Evolutionary conservation across 2,113 vertebrate species (phyloP), one percentile per base, ranked within the genome.

Genomic region (Bostrychus sinensis): DNA sequence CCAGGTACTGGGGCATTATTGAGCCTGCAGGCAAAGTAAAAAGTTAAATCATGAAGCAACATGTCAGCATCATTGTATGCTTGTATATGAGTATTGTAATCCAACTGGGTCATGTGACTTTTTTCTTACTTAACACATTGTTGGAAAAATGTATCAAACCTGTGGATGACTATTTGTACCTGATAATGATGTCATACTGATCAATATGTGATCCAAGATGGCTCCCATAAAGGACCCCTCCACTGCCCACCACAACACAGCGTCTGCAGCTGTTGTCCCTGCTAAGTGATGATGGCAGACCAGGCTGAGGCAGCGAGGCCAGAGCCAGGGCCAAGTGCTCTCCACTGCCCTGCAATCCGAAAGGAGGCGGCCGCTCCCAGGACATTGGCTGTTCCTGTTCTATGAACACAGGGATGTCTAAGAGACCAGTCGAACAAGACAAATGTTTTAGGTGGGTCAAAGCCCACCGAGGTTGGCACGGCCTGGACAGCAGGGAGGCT

Each of bases 191-290:
- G 51, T 93, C 87, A 59, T 93, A 90, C 63, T 88, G 89, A 77
- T 94, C 90, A 59, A 94, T 92, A 65, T 91, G 91, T n/a, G 87
- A 64, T 50, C 92, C 93, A 50, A 94, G 91, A 43, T 84, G 81
- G 74, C 89, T 94, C 14, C 88, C 91, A 0, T 83, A 78, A 70
- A 93, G 90, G 55, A 91, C 56, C 16, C 92, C 91, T 26, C 92
- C 92, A 1, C 62, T 94, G 17, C 92, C 93, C 55, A 94, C 89
- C 66, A 94, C 92, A 65, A 92, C 70, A 25, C 93, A 94, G 48
- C 85, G 83, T 59, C 41, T 89, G 82, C 92, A 94, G 28, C 66
- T 43, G 8, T 66, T 72, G 4, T 64, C 56, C 34, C 54, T 51
- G 25, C 8, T 62, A 50, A 90, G 19, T 0, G 48, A 64, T 7